These are phyloP conservation scores for Lycaon pictus DNA, from an alignment of 2,113 vertebrate genomes.

Conservation along the genomic window DNA sequence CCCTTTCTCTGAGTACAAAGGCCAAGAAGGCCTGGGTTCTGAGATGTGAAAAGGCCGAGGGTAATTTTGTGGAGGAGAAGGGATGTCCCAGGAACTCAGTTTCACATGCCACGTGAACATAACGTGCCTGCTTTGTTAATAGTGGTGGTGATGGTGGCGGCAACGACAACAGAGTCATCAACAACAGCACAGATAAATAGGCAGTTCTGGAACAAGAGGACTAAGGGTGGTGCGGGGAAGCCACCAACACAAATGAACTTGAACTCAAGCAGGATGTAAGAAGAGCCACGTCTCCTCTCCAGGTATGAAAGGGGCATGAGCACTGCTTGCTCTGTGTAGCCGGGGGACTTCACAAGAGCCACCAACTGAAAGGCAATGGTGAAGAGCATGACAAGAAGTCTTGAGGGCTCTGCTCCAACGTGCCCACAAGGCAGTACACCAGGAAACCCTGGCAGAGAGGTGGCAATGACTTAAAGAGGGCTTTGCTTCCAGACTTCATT, in stretches of 20 bases:
- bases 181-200: background rate
- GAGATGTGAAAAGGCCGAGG: background rate
- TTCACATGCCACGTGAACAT: background rate
- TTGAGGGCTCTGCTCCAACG: background rate
- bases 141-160: too few relatives aligned
- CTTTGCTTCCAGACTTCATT: background rate
- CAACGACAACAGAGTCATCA: background rate
- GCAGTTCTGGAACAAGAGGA: background rate
- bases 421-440: too few relatives aligned
- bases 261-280: background rate
- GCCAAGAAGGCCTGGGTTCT: background rate
- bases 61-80: background rate
- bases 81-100: background rate
- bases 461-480: background rate
- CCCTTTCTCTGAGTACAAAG: background rate
- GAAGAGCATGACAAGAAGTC: rapidly evolving
- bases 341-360: background rate
- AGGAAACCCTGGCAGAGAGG: background rate
- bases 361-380: background rate
- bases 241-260: background rate
- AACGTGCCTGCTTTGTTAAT: background rate
- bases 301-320: rapidly evolving
- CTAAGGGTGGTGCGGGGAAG: background rate
- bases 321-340: background rate
- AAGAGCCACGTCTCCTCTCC: background rate